These are phyloP conservation scores for Ernsta delagoae DNA, from an alignment of 2,888 invertebrate genomes.

Conservation along the genomic window DNA sequence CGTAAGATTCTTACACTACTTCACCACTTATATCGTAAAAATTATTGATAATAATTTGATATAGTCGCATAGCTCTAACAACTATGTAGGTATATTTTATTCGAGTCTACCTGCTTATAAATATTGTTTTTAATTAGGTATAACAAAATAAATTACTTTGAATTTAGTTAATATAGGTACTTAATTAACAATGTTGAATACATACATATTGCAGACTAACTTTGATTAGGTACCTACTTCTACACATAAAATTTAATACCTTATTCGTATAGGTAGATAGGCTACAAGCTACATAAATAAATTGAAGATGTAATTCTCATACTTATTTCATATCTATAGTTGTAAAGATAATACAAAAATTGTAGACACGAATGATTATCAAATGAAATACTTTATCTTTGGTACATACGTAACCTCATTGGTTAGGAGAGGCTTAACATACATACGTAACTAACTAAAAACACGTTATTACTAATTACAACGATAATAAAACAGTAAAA, in stretches of 20 bases:
- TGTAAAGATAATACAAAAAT: slow-evolving; percentile 32
- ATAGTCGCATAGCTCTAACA: too few species aligned
- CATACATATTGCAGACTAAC: not conserved
- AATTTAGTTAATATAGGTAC: not conserved
- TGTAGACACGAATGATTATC: slow-evolving; percentile 12
- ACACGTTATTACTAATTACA: slow-evolving; percentile 18
- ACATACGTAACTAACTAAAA: too few species aligned
- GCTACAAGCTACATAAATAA: slow-evolving; percentile 3
- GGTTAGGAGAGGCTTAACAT: slow-evolving; percentile 15
- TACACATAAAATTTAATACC: not conserved
- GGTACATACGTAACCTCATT: not conserved
- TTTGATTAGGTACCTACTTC: not conserved
- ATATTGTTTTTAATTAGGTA: too few species aligned
- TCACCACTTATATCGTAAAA: too few species aligned
- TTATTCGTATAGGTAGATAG: not conserved
- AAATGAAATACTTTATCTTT: slow-evolving; percentile 16
- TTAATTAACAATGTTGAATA: not conserved
- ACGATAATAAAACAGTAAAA: slow-evolving; percentile 27
- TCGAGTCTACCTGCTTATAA: too few species aligned
- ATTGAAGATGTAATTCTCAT: slow-evolving; percentile 15
- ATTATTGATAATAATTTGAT: too few species aligned
- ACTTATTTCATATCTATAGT: slow-evolving; percentile 24
- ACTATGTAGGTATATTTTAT: too few species aligned
- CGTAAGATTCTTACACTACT: too few species aligned
- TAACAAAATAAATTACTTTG: not conserved